Base-by-base conservation (phyloP, 2,888 invertebrate genomes). In the Acrobasis suavella region DNA sequence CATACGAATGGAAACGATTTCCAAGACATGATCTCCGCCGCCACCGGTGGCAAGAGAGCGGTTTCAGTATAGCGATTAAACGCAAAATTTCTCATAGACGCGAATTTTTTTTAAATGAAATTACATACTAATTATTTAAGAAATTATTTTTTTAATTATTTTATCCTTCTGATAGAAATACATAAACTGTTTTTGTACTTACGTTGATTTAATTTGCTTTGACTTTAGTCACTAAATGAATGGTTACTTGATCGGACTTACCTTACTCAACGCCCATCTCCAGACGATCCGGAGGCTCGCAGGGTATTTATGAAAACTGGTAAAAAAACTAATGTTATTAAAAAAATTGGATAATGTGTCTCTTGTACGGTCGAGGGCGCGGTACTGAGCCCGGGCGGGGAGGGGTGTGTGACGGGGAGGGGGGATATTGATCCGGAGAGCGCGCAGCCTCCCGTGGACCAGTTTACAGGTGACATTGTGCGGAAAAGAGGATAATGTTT, bases 391-490 rank as follows among this genome's bases (percentile, higher is more conserved):
- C 76, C 69, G 75, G 82, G 74, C 73, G 76, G 75, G 72, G 37
- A 52, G 62, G 58, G 66, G 54, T 54, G 67, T 62, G 68, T 72
- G 67, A 66, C 2, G 69, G 68, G 70, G 63, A 67, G 67, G 63
- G 68, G 72, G 73, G 74, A 70, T 85, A 89, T 89, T 79, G 89
- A 89, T 89, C 86, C 74, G 62, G 68, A 73, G 72, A 77, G 64
- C 78, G 88, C 89, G 89, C 89, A 89, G 89, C 86, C 85, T 89
- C 88, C 81, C 69, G 62, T 70, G 69, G 67, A 64, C 69, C 73
- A 70, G 60, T 61, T 17, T 58, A 42, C 14, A 22, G 54, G 22
- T 17, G 8, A 56, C 46, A 81, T n/a, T 60, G 16, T 17, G 42
- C 3, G 1, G 9, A 46, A 38, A 16, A 16, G 14, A 32, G 37